Conservation (phyloP, 2,888 invertebrate species). For the Odontothrips loti region DNA sequence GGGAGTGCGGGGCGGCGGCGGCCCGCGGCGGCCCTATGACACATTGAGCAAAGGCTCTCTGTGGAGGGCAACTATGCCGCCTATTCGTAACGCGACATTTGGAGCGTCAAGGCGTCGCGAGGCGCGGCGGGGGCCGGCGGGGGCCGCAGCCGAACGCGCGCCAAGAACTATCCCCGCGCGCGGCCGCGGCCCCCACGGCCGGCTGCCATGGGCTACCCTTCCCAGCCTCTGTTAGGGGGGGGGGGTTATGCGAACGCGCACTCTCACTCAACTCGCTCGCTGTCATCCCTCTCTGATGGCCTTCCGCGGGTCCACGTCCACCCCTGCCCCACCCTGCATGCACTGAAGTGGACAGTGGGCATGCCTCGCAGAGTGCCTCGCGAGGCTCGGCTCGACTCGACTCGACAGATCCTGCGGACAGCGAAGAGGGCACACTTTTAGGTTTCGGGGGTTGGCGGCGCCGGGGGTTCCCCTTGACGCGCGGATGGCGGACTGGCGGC, state of each 20-base stretch:
- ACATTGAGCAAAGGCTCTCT: slow-evolving; percentile 24
- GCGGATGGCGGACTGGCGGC: neutral
- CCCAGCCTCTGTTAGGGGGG: too few species aligned
- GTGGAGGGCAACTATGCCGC: slow-evolving; percentile 23
- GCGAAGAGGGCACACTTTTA: too few species aligned
- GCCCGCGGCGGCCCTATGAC: neutral
- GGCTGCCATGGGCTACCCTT: neutral
- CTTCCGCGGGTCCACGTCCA: too few species aligned
- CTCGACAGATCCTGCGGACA: too few species aligned
- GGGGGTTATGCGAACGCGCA: neutral
- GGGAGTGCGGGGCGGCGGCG: neutral
- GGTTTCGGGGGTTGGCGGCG: too few species aligned
- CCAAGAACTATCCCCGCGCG: neutral
- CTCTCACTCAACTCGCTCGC: too few species aligned
- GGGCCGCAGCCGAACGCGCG: neutral
- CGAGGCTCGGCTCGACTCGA: too few species aligned
- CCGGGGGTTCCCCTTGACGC: too few species aligned
- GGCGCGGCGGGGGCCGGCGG: neutral
- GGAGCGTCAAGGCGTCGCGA: slow-evolving; percentile 9
- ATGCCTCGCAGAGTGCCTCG: too few species aligned
- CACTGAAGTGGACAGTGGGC: too few species aligned
- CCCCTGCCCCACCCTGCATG: too few species aligned
- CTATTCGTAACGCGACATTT: slow-evolving; percentile 26
- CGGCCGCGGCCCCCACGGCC: neutral
- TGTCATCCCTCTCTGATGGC: too few species aligned